Conservation (phyloP, 2,113 vertebrate species). For the Xenopus tropicalis region UCB_Xtro_10.0 CM004448.2:40337001-40337500, state of each 20-base stretch:
- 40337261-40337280: slow-evolving; percentile 47
- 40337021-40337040: slow-evolving; percentile 9
- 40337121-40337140: slow-evolving; percentile 33
- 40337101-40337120: slow-evolving; percentile 43
- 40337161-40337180: slow-evolving; percentile 43
- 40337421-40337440: too few species aligned
- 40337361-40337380: not conserved
- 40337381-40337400: not conserved
- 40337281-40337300: not conserved
- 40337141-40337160: slow-evolving; percentile 7
- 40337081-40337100: slow-evolving; percentile 33
- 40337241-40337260: slow-evolving; percentile 47
- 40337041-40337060: slow-evolving; percentile 26
- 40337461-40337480: too few species aligned
- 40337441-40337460: too few species aligned
- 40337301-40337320: not conserved
- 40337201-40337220: slow-evolving; percentile 55
- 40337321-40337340: not conserved
- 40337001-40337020: too few species aligned
- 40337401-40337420: too few species aligned
- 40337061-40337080: slow-evolving; percentile 8
- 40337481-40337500: too few species aligned
- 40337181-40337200: slow-evolving; percentile 59
- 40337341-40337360: not conserved
- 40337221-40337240: slow-evolving; percentile 50